A percentile compares a stretch with the other conserved stretches of the same genome.
Conservation (phyloP, 2,888 invertebrate species). For the Pristionchus entomophagus region DNA sequence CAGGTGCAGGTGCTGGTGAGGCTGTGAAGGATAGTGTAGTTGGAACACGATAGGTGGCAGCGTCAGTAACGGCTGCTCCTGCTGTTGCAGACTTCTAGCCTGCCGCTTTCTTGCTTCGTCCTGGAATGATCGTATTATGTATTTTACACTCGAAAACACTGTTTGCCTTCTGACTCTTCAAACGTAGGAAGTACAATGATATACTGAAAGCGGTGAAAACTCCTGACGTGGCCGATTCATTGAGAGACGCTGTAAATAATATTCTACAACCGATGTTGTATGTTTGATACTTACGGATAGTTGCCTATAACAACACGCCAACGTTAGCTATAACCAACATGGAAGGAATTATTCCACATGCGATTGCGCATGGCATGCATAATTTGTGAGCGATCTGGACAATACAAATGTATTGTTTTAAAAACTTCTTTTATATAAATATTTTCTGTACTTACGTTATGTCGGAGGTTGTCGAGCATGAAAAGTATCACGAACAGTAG, state of each 20-base stretch:
- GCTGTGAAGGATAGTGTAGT: too few relatives aligned
- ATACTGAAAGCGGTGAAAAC: not conserved
- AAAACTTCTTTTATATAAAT: too few relatives aligned
- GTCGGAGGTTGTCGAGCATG: not conserved
- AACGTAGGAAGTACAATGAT: not conserved
- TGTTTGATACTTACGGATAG: not conserved
- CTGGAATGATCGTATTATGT: not conserved
- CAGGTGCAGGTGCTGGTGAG: too few relatives aligned
- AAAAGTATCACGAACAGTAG: not conserved
- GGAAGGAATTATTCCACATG: too few relatives aligned
- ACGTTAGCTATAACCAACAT: too few relatives aligned
- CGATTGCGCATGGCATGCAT: too few relatives aligned
- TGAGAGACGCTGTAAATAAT: not conserved
- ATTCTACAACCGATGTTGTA: not conserved
- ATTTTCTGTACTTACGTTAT: not conserved
- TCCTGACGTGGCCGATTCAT: not conserved
- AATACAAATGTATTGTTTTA: too few relatives aligned
- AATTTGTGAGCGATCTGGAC: too few relatives aligned
- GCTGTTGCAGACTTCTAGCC: not conserved
- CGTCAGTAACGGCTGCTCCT: too few relatives aligned
- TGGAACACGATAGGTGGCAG: too few relatives aligned
- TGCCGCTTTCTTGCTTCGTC: not conserved
- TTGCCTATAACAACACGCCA: too few relatives aligned
- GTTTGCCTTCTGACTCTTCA: not conserved
- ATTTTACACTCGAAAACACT: not conserved